Evolutionary conservation across 2,113 vertebrate genomes (phyloP), one percentile per base, ranked within the genome.

Genomic region (Phaethornis superciliosus): DNA sequence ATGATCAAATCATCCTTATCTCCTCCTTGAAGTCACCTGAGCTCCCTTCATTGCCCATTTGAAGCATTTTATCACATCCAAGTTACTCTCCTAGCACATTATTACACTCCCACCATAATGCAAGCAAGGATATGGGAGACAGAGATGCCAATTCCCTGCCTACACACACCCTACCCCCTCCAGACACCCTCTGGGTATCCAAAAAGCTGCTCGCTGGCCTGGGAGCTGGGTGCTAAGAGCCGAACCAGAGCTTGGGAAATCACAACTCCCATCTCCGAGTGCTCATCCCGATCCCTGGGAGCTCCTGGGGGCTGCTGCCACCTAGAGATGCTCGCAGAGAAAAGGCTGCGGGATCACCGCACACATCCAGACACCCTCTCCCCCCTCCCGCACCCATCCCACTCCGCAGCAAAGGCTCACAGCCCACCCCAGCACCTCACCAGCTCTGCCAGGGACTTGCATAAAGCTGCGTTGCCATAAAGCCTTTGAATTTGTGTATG

Each of bases 281-380:
- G 37, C 6, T 2, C 1, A 13, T 47, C 63, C 64, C 6, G 49
- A 64, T 22, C 70, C 74, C 54, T 47, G 69, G 54, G 81, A 94
- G 93, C 93, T 95, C 89, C 93, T 91, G 94, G 90, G 94, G 91
- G 88, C 85, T 96, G 94, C 94, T 95, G 94, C 96, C 96, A 97
- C 68, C 94, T 94, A 96, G 89, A 96, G 95, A 91, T 95, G 81
- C 79, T 88, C 60, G 3, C 6, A 12, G 24, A 40, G 82, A 19
- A 86, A 47, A n/a, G 60, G n/a, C 88, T 80, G 71, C 19, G 4
- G 69, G 69, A 84, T 35, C 21, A 5, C 33, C 5, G 4, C 46
- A 47, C 46, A 47, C 46, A 47, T 21, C 18, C 46, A 17, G 46
- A 47, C 46, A 40, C 40, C 40, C 40, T 40, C 40, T 40, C 40